A percentile compares a stretch with the other conserved stretches of the same genome.
Evolutionary conservation across 2,888 invertebrate genomes (phyloP).

Genomic region (Stenotaenia linearis): DNA sequence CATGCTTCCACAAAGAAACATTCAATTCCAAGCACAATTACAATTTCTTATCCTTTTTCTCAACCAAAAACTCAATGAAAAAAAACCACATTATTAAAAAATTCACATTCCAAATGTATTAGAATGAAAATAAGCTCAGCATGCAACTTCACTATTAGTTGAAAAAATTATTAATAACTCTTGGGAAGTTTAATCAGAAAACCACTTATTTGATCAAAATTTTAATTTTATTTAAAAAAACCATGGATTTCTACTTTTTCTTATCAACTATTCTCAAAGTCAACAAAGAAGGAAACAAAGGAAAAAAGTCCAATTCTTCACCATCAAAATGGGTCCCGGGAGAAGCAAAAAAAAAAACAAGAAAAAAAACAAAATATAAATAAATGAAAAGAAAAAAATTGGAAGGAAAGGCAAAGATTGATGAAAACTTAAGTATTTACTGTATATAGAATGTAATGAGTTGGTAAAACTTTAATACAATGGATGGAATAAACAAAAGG

Average conservation of each 20-base stretch:
- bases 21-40: background rate
- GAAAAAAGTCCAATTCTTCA: background rate
- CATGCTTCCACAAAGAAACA: background rate
- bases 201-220: background rate
- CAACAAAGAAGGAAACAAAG: background rate
- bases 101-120: background rate
- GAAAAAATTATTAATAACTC: background rate
- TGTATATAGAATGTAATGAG: background rate
- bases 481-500: no score
- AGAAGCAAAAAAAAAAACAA: background rate
- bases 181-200: background rate
- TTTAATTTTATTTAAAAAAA: background rate
- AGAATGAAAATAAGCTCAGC: background rate
- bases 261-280: background rate
- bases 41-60: background rate
- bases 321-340: background rate
- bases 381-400: background rate
- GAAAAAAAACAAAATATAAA: background rate
- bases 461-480: background rate
- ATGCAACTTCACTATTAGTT: background rate
- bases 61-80: background rate
- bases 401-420: background rate
- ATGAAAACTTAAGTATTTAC: background rate
- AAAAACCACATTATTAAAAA: background rate
- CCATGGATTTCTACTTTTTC: no score